Evolutionary conservation across 2,888 invertebrate species (phyloP).

Genomic region (Marronus borbonicus): DNA sequence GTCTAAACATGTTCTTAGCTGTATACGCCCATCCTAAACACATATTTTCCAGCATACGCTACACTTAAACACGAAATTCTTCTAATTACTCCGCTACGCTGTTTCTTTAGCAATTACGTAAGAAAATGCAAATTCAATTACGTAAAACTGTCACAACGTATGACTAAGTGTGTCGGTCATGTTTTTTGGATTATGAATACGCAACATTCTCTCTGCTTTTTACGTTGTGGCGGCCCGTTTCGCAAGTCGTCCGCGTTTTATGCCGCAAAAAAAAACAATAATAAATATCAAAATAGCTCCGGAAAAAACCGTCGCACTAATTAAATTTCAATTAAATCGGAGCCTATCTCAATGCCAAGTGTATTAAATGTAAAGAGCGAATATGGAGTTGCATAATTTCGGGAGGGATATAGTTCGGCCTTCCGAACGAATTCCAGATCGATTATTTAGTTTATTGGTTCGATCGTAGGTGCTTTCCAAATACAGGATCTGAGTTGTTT

Average conservation of each 20-base stretch:
- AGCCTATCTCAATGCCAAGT: constrained; percentile 14
- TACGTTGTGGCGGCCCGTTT: neutral
- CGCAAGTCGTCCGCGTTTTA: neutral
- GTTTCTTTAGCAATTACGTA: neutral
- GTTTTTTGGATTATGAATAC: neutral
- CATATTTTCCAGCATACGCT: no score
- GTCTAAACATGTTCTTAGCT: no score
- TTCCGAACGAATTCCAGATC: constrained; percentile 1
- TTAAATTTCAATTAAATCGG: no score
- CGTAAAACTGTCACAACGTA: constrained; percentile 14
- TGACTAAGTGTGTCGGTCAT: constrained; percentile 13
- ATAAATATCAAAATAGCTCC: constrained; percentile 8
- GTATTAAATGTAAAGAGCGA: neutral
- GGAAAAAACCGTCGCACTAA: neutral
- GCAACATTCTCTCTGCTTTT: no score
- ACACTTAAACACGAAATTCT: neutral
- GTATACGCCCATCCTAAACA: no score
- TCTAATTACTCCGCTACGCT: constrained; percentile 1
- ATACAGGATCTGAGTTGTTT: no score
- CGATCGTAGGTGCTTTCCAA: no score
- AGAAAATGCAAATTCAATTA: constrained; percentile 8
- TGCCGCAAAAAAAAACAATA: neutral
- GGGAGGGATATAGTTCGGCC: neutral
- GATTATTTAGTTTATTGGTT: no score
- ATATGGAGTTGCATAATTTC: neutral